Percentiles rank a stretch among this genome's conserved stretches.
Evolutionary conservation across 2,113 vertebrate species (phyloP).

Genomic region (Camelus dromedarius): DNA sequence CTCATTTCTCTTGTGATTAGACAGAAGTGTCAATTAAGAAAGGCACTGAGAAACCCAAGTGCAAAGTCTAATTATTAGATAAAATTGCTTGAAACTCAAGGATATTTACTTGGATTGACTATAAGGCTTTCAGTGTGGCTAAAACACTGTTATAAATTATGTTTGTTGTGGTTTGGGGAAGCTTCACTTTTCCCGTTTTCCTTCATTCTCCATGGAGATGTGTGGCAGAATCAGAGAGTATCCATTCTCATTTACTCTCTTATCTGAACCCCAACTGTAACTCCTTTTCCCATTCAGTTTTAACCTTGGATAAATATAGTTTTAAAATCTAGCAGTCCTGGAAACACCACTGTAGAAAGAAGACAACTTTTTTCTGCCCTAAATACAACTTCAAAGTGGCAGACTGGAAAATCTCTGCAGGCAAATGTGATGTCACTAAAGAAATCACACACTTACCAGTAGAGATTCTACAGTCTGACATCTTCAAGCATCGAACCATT

Average conservation of each 20-base stretch:
- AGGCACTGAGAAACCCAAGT: not conserved
- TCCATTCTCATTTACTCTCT: not conserved
- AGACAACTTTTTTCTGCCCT: constrained; percentile 3
- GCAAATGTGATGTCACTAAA: constrained; percentile 95
- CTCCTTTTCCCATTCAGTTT: not conserved
- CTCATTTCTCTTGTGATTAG: not conserved
- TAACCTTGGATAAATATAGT: constrained; percentile 3
- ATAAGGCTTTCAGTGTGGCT: not conserved
- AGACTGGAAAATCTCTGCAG: constrained; percentile 98
- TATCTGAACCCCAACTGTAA: not conserved
- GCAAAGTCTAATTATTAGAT: not conserved
- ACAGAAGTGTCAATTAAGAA: constrained; percentile 1
- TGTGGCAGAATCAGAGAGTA: not conserved
- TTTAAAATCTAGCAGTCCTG: constrained; percentile 20
- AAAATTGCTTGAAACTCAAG: constrained; percentile 16
- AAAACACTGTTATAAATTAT: constrained; percentile 35
- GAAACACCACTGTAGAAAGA: constrained; percentile 48
- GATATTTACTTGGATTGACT: not conserved
- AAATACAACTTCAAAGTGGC: constrained; percentile 81
- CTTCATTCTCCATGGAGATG: not conserved
- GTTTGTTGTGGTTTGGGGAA: not conserved
- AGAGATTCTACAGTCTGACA: constrained; percentile 95
- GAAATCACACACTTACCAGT: constrained; percentile 95
- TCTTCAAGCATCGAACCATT: constrained; percentile 72
- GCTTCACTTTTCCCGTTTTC: not conserved